These are phyloP conservation scores for Podiceps cristatus DNA, from an alignment of 2,113 vertebrate genomes.

Conservation along the genomic window DNA sequence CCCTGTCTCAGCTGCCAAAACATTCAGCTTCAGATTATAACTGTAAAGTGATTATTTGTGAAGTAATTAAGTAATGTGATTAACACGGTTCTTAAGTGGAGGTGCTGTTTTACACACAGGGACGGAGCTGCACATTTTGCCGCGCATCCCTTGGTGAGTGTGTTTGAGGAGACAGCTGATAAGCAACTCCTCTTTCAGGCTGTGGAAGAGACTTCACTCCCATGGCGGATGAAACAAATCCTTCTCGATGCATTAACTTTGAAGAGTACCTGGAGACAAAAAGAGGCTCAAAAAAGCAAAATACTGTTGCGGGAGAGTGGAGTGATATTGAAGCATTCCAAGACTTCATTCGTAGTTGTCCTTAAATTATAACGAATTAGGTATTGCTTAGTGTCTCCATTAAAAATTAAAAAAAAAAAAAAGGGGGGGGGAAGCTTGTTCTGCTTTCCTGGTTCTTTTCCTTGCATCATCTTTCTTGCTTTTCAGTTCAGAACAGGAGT, in stretches of 20 bases:
- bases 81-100: slow-evolving; percentile 2
- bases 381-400: not conserved
- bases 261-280: not conserved
- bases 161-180: not conserved
- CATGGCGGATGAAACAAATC: not conserved
- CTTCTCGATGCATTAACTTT: not conserved
- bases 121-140: not conserved
- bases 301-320: not conserved
- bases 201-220: not conserved
- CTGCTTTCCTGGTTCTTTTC: not conserved
- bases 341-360: not conserved
- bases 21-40: slow-evolving; percentile 13
- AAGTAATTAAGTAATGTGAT: slow-evolving; percentile 49
- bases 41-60: slow-evolving; percentile 35
- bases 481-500: not conserved
- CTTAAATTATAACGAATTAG: not conserved
- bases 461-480: not conserved
- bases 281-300: not conserved
- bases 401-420: not conserved
- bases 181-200: not conserved
- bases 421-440: not conserved
- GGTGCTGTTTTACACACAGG: not conserved
- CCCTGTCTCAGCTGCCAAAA: not conserved
- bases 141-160: not conserved
- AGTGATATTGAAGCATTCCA: not conserved